Base-by-base conservation (phyloP, 2,113 vertebrate genomes). In the Okapia johnstoni region DNA sequence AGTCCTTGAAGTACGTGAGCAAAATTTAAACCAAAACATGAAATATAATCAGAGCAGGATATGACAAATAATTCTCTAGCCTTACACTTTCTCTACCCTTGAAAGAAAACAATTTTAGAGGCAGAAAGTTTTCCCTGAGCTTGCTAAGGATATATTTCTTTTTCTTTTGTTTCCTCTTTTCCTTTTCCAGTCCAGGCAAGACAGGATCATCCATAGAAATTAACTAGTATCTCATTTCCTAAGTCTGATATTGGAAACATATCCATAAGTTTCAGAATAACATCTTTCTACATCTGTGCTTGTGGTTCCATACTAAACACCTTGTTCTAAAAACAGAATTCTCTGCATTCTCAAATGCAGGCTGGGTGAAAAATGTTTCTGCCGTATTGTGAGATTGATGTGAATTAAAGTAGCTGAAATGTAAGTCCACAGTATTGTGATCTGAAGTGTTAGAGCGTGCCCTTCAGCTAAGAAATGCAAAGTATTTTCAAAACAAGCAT, bases 401-500 rank as follows among this genome's bases (percentile, higher is more conserved):
- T 66, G 87, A 93, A 88, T 83, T 92, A 81, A 95, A 93, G 97
- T 43, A 85, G 87, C 96, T 90, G 90, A 96, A 96, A 92, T 14
- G 5, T 80, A 79, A 94, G 26, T 54, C 84, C 8, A 0, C 86
- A 96, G 93, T 94, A 91, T 94, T 95, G 54, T 92, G 90, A 95
- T 92, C 94, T 73, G n/a, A 92, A 93, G 96, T 87, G 97, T 77
- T 89, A 89, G 61, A n/a, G 40, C 5, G 2, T 77, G 58, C 85
- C 92, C 80, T 97, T 96, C 84, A 90, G 54, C 93, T 96, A 52
- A 97, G 66, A 96, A 91, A 85, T 81, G 92, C 95, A 93, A 97
- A 98, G 92, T 94, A 97, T 96, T 98, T 97, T 97, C 96, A 97
- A 97, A 97, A 95, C 96, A 97, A 96, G 92, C 66, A 83, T 81